Base-by-base conservation (phyloP, 1,140 invertebrate genomes). In the Doryteuthis pealeii region DNA sequence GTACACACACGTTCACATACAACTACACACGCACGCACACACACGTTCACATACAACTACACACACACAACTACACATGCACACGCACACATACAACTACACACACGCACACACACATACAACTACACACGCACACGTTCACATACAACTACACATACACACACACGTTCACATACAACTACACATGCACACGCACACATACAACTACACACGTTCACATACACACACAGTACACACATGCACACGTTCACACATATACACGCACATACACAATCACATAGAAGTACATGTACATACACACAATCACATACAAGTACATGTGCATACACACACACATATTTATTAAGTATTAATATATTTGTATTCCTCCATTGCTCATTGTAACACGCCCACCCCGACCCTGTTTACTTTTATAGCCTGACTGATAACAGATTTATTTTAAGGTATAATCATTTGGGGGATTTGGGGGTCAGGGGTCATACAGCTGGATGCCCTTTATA, bases 61-160 rank as follows among this genome's bases (percentile, higher is more conserved):
- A 49, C 22, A 1, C 1, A 49, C 22, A 0, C 22, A 49, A 14
- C 0, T 49, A 49, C 22, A 0, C 1, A 49, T 49, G 22, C 1
- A 49, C 22, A 49, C 22, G 22, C 18, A 43, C 40, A 75, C n/a
- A 75, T 49, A 74, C n/a, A 74, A 26, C 73, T 28, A 33, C 45
- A 74, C 26, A 43, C 68, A 74, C 40, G 73, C 1, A 74, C 1
- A 74, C 68, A 74, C n/a, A 74, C 69, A 74, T 32, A 75, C 18
- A 72, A 31, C 74, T 31, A 74, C 14, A 32, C 31, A 58, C 35
- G 32, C 31, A 3, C 31, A 75, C 45, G 74, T 31, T 62, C 33
- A 74, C 18, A 49, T 49, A 75, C 18, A 73, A 26, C 74, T 22
- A 75, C 49, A 75, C 18, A 75, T 30, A 73, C 49, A 73, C 40